Evolutionary conservation across 2,888 invertebrate genomes (phyloP).

Genomic region (Volucella inflata): DNA sequence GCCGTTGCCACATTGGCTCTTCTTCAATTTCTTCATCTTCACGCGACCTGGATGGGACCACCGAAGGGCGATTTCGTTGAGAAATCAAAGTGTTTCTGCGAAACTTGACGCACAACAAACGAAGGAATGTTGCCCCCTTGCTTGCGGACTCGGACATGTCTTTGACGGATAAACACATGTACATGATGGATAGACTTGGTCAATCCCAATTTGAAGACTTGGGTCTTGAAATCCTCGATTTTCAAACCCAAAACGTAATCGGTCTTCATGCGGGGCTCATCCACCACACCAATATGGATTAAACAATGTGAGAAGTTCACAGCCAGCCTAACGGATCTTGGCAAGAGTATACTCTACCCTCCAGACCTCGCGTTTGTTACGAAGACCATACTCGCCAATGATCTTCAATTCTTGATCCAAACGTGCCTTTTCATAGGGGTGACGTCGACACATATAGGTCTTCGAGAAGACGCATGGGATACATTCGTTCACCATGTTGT

Average conservation of each 20-base stretch:
- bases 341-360: conserved; percentile 99
- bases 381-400: conserved; percentile 99
- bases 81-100: conserved; percentile 99
- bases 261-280: conserved; percentile 99
- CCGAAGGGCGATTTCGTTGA: conserved; percentile 99
- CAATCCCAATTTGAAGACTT: conserved; percentile 98
- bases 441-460: conserved; percentile 98
- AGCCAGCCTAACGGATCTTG: conserved; percentile 99
- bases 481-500: conserved; percentile 95
- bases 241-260: conserved; percentile 99
- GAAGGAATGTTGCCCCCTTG: conserved; percentile 99
- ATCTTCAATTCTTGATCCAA: conserved; percentile 99
- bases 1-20: conserved; percentile 91
- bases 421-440: conserved; percentile 99
- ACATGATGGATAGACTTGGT: conserved; percentile 99
- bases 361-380: conserved; percentile 99
- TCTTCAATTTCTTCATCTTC: conserved; percentile 99
- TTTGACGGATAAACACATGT: conserved; percentile 98
- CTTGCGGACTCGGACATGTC: conserved; percentile 99
- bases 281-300: conserved; percentile 98
- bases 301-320: conserved; percentile 98
- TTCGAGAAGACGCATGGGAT: conserved; percentile 97
- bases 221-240: conserved; percentile 99
- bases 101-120: conserved; percentile 97
- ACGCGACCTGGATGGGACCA: conserved; percentile 99